Evolutionary conservation across 37 sponge, comb jelly and placozoan genomes (phyloP), one percentile per base, ranked within the genome.

Genomic region (Halisarca cf. caerulea): DNA sequence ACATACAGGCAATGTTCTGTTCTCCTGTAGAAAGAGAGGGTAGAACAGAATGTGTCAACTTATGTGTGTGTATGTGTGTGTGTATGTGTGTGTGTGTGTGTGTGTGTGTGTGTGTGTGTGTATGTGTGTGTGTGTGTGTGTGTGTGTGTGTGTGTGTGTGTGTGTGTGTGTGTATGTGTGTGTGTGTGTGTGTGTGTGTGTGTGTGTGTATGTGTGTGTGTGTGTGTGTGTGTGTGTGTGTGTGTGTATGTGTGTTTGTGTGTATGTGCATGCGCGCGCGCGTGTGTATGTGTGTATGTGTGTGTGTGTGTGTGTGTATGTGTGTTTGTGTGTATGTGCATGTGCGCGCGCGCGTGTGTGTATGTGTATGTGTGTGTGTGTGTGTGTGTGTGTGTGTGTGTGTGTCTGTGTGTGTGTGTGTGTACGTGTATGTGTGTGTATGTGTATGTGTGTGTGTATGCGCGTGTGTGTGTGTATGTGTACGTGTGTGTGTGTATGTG

Each of bases 61-160:
- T 62, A 23, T 62, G 64, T 47, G 51, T 47, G 51, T 47, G 51
- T 47, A 11, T 47, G 51, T 47, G 64, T 62, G 30, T 62, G 30
- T 28, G 30, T 62, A 15, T 62, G 64, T 62, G 64, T 47, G 51
- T 47, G 51, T 47, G 51, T 47, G 51, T 47, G 51, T 47, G 51
- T 47, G 51, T 47, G 64, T 62, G 30, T 62, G 30, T 28, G 30
- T 62, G 30, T 62, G 64, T 62, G 64, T 47, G 51, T 47, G 51
- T 77, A 44, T 77, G 45, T 37, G 78, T 77, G 45, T 37, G 43
- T 77, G 44, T 37, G 78, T 77, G 78, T 77, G 78, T 77, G 78
- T 77, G 78, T 77, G 78, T 77, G 78, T 77, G 78, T 77, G 78
- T 77, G 78, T 77, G 78, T 77, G 78, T 77, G 78, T 77, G 78